Evolutionary conservation across 2,888 invertebrate genomes (phyloP), one percentile per base, ranked within the genome.

Genomic region (Poecilus cupreus): DNA sequence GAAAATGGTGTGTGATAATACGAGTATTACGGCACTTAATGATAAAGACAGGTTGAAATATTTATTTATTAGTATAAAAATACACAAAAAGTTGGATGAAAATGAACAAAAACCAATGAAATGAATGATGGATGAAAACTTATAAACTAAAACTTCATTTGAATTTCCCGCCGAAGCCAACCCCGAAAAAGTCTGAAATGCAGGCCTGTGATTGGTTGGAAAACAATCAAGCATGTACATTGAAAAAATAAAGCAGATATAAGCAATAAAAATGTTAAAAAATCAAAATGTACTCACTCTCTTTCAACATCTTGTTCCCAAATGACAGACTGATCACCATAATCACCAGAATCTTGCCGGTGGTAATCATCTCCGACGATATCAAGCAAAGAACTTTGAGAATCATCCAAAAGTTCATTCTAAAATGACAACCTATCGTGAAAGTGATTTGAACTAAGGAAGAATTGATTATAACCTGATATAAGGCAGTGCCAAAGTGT

Each of bases 401-500:
- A 85, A 83, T 87, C 86, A 68, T 87, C 86, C 82, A 86, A 82
- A 80, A 85, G 84, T 83, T 84, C 84, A 83, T 86, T 83, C 84
- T 85, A 46, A 26, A 83, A 84, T 49, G 70, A 49, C n/a, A 68
- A 5, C 16, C 1, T 26, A 39, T 16, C 10, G 39, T 54, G 39
- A 68, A 64, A 32, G 13, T 0, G 1, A 32, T 57, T 51, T 75
- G 13, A 37, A 37, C 24, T n/a, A 26, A 24, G n/a, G n/a, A n/a
- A n/a, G n/a, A n/a, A n/a, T n/a, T n/a, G n/a, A 32, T 32, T 32
- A 46, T 43, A 13, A 81, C 81, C 81, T 81, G 81, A 24, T 80
- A 80, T 74, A 81, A 32, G 5, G 43, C 81, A 3, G 85, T 85
- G 74, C 89, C 87, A 86, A 91, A 91, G 83, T 90, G 89, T 87